Evolutionary conservation across 2,113 vertebrate species (phyloP), one percentile per base, ranked within the genome.

Genomic region (Thamnophis sirtalis): DNA sequence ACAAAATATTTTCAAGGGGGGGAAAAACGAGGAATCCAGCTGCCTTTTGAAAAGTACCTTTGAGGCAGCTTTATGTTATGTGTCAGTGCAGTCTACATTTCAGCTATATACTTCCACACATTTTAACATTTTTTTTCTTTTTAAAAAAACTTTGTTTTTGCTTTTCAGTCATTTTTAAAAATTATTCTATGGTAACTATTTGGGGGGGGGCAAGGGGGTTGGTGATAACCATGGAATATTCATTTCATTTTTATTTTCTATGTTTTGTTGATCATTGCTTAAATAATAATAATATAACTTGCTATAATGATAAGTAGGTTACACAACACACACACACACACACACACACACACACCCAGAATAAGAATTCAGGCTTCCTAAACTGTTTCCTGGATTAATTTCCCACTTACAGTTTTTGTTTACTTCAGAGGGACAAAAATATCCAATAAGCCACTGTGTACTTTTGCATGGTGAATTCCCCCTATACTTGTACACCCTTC

Each of bases 241-340:
- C 13, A 80, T 80, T 21, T 6, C 33, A 80, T 43, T 43, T 80
- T 43, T 21, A 43, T 80, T 33, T 43, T 80, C 73, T 80, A 43
- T 80, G 33, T 80, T 80, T 80, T 80, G 73, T 80, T 80, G 2
- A 80, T 80, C 3, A 21, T 80, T 80, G 33, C 33, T 80, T 80
- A 80, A 80, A 80, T 43, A 80, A 80, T 7, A 80, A n/a, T n/a
- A 87, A 43, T 19, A 13, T 43, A 24, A 53, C 15, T 51, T 89
- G 60, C n/a, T 3, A 48, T 53, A 63, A 51, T 60, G 48, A 60
- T 56, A 85, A 49, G 8, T 85, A 60, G 19, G 43, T 28, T 53
- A 43, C 38, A n/a, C 9, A 9, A 73, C 1, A n/a, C 1, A 73
- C 1, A n/a, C 1, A 73, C 1, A n/a, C 1, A 73, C 1, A n/a